A percentile compares a stretch with the other conserved stretches of the same genome.
Conservation (phyloP, 2,797 vertebrate genomes). For the Psittacula derbiana region DNA sequence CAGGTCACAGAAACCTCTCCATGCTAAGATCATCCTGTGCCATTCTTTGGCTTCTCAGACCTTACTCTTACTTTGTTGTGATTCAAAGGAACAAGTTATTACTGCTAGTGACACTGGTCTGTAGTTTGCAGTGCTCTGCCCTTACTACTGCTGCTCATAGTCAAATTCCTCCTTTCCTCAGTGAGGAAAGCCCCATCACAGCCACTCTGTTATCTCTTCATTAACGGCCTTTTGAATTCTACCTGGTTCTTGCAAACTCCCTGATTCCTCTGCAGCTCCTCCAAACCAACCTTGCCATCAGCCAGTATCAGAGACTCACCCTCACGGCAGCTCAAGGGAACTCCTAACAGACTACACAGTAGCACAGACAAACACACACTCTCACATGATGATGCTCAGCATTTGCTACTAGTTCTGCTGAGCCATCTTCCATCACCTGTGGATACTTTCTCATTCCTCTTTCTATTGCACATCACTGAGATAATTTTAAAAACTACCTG, state of each 20-base stretch:
- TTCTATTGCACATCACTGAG: not conserved
- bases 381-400: not conserved
- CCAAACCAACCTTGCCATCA: not conserved
- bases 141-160: accelerated
- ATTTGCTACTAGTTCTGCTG: not conserved
- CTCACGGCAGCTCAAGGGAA: not conserved
- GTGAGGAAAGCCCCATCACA: not conserved
- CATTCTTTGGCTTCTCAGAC: not conserved
- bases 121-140: not conserved
- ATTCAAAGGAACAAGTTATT: not conserved
- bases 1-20: not conserved
- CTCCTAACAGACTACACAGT: not conserved
- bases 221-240: not conserved
- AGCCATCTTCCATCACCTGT: accelerated
- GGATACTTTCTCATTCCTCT: not conserved
- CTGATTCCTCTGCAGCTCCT: not conserved
- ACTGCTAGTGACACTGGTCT: not conserved
- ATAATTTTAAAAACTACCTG: not conserved
- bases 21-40: not conserved
- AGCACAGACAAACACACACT: not conserved
- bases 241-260: not conserved
- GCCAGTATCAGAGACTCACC: not conserved
- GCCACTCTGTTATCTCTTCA: not conserved
- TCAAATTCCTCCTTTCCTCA: not conserved
- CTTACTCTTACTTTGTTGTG: not conserved